Evolutionary conservation across 1,140 invertebrate genomes (phyloP).

Genomic region (Coptotermes formosanus): DNA sequence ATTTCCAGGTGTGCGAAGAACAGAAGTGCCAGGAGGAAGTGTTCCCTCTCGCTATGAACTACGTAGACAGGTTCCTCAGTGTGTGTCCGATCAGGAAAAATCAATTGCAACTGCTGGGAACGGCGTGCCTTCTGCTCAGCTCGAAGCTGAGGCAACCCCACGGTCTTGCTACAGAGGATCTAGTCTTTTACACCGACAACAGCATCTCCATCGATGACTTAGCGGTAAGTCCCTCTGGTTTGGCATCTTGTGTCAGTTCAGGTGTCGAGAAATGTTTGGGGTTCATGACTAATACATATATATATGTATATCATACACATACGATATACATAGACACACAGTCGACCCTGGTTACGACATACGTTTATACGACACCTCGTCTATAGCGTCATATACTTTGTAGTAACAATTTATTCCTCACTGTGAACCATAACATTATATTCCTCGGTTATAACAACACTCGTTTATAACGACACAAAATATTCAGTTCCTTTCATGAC

Average conservation of each 20-base stretch:
- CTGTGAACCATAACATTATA: too few relatives aligned
- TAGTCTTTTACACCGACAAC: slow-evolving; percentile 90
- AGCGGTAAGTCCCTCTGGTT: slow-evolving; percentile 65
- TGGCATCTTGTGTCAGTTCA: background rate
- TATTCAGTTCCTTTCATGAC: too few relatives aligned
- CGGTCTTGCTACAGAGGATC: slow-evolving; percentile 72
- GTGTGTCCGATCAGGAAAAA: slow-evolving; percentile 74
- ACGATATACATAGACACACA: too few relatives aligned
- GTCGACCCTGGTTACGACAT: too few relatives aligned
- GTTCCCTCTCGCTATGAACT: slow-evolving; percentile 86
- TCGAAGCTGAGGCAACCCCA: slow-evolving; percentile 86
- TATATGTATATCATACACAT: too few relatives aligned
- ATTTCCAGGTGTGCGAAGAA: slow-evolving; percentile 84
- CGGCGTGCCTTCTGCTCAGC: slow-evolving; percentile 83
- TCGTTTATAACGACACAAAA: too few relatives aligned
- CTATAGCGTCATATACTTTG: too few relatives aligned
- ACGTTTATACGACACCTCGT: too few relatives aligned
- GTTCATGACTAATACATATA: too few relatives aligned
- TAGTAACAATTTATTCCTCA: too few relatives aligned
- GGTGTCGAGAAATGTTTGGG: too few relatives aligned
- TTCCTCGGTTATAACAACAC: too few relatives aligned
- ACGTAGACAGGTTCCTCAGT: slow-evolving; percentile 88
- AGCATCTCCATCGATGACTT: slow-evolving; percentile 81
- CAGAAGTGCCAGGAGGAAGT: slow-evolving; percentile 89
- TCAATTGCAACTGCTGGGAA: slow-evolving; percentile 85